A percentile compares a stretch with the other conserved stretches of the same genome.
These are phyloP conservation scores for Trilocha varians DNA, from an alignment of 2,888 invertebrate species.

Conservation along the genomic window DNA sequence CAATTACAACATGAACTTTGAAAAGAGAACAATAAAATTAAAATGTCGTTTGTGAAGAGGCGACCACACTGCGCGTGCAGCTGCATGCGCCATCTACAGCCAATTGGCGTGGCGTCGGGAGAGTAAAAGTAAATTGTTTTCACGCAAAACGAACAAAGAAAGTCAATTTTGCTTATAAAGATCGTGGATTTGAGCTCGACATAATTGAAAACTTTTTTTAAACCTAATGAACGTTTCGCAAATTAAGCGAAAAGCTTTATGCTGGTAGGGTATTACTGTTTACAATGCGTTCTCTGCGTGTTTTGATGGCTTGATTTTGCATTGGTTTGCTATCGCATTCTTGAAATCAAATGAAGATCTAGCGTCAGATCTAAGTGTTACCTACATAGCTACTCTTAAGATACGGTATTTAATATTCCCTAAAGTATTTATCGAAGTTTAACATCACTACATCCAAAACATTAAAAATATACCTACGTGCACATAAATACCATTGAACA, in stretches of 20 bases:
- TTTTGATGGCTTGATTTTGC: background rate
- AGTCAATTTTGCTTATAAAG: conserved; percentile 1
- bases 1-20: conserved; percentile 20
- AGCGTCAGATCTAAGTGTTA: no score
- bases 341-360: no score
- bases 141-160: conserved; percentile 29
- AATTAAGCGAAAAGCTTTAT: no score
- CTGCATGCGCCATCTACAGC: conserved; percentile 60
- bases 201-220: background rate
- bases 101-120: conserved; percentile 59
- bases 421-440: background rate
- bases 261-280: background rate
- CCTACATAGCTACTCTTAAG: no score
- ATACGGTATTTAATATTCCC: no score
- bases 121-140: conserved; percentile 50
- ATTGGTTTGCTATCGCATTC: background rate
- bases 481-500: background rate
- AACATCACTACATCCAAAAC: background rate
- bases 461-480: no score
- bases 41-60: conserved; percentile 43
- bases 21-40: conserved; percentile 37
- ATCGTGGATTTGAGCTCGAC: background rate
- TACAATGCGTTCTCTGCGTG: background rate
- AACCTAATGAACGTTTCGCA: background rate
- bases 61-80: conserved; percentile 57